Evolutionary conservation across 2,113 vertebrate genomes (phyloP).

Genomic region (Cricetomys ansorgei): DNA sequence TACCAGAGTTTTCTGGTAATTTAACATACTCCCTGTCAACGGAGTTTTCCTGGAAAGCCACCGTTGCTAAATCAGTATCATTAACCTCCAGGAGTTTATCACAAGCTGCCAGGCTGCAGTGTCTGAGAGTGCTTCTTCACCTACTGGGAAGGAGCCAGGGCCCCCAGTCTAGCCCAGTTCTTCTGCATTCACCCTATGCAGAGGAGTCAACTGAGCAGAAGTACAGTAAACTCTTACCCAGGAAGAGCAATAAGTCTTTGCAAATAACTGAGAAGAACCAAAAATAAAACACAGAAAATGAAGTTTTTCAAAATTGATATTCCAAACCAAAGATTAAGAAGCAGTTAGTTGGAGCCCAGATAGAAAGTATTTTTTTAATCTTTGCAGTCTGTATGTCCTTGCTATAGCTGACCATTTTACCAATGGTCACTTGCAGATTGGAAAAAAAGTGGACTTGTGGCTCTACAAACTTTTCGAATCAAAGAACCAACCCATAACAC

Average conservation of each 20-base stretch:
- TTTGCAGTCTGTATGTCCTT: not conserved
- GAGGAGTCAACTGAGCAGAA: not conserved
- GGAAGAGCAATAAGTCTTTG: not conserved
- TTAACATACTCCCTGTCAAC: not conserved
- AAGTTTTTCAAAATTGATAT: constrained; percentile 15
- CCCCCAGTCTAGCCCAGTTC: accelerated
- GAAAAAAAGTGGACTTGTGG: constrained; percentile 10
- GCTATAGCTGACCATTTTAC: constrained; percentile 46
- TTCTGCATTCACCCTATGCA: not conserved
- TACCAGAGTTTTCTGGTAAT: constrained; percentile 32
- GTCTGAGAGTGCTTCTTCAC: not conserved
- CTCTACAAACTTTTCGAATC: constrained; percentile 31
- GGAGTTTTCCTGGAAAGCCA: not conserved
- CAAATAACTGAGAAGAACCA: not conserved
- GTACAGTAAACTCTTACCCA: not conserved
- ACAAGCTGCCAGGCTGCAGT: no score
- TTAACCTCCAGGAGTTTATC: no score
- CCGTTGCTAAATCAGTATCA: not conserved
- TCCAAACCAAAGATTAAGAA: not conserved
- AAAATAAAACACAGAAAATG: not conserved
- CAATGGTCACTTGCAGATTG: constrained; percentile 58
- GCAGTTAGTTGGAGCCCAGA: not conserved
- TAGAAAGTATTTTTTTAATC: not conserved
- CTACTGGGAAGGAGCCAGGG: not conserved
- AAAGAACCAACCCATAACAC: constrained; percentile 20